Evolutionary conservation across 1,140 invertebrate species (phyloP).

Genomic region (Zaprionus tsacasi): DNA sequence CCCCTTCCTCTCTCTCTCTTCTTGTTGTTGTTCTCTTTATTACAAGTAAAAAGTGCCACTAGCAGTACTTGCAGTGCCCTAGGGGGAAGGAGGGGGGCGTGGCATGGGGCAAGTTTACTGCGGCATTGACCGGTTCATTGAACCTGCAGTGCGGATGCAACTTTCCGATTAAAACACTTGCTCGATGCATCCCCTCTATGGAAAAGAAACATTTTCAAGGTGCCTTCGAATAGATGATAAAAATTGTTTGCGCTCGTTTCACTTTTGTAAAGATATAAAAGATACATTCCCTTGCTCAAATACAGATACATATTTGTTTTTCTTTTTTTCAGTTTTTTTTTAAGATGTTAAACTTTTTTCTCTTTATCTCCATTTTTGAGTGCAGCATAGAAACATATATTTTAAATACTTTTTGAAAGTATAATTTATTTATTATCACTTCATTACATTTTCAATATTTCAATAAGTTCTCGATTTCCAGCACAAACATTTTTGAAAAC

Average conservation of each 20-base stretch:
- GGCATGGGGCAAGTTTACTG: slow-evolving; percentile 21
- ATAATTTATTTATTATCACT: too few relatives aligned
- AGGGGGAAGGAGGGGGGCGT: background rate
- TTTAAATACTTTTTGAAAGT: too few relatives aligned
- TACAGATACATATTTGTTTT: background rate
- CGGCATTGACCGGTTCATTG: slow-evolving; percentile 45
- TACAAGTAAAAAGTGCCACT: slow-evolving; percentile 73
- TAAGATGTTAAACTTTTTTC: too few relatives aligned
- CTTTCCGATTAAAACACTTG: slow-evolving; percentile 1
- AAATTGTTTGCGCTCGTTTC: background rate
- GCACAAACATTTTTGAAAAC: too few relatives aligned
- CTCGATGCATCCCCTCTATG: background rate
- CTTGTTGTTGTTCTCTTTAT: slow-evolving; percentile 51
- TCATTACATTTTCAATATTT: too few relatives aligned
- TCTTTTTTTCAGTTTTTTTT: background rate
- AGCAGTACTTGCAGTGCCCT: slow-evolving; percentile 33
- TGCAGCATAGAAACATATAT: too few relatives aligned
- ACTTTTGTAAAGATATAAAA: background rate
- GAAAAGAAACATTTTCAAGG: slow-evolving; percentile 15
- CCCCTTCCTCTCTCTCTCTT: background rate
- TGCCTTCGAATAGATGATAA: background rate
- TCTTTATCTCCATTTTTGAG: too few relatives aligned
- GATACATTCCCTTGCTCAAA: background rate
- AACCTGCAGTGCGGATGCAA: slow-evolving; percentile 22
- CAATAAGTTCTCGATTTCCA: too few relatives aligned